Conservation (phyloP, 92 coral and sea anemone genomes). For the Pocillopora meandrina region DNA sequence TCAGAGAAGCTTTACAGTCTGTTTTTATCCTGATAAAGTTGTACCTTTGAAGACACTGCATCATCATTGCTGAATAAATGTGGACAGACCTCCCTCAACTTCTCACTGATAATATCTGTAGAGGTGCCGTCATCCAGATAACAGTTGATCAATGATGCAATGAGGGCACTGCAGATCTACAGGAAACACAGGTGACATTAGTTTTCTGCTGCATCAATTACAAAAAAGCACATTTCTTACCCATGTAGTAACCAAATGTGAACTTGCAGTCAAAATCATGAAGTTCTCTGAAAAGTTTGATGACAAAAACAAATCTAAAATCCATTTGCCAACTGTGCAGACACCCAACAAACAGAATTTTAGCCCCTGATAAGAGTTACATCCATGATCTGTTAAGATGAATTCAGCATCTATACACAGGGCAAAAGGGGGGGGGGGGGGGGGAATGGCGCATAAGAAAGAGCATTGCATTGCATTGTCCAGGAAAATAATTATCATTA, state of each 20-base stretch:
- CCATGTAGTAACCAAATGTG: too few relatives aligned
- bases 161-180: conserved; percentile 84
- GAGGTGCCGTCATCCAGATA: conserved; percentile 91
- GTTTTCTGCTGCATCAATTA: background rate
- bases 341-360: too few relatives aligned
- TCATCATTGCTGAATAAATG: conserved; percentile 85
- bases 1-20: too few relatives aligned
- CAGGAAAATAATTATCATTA: too few relatives aligned
- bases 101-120: conserved; percentile 87
- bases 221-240: too few relatives aligned
- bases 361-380: too few relatives aligned
- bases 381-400: background rate
- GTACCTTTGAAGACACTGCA: conserved; percentile 92
- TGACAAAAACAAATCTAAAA: background rate
- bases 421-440: background rate
- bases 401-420: too few relatives aligned
- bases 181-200: background rate
- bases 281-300: background rate
- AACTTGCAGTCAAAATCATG: too few relatives aligned
- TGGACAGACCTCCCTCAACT: conserved; percentile 80
- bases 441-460: background rate
- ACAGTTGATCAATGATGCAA: conserved; percentile 81
- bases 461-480: too few relatives aligned
- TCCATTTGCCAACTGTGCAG: too few relatives aligned
- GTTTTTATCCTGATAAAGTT: background rate